These are phyloP conservation scores for Alcis repandata DNA, from an alignment of 2,888 invertebrate genomes.

Conservation along the genomic window DNA sequence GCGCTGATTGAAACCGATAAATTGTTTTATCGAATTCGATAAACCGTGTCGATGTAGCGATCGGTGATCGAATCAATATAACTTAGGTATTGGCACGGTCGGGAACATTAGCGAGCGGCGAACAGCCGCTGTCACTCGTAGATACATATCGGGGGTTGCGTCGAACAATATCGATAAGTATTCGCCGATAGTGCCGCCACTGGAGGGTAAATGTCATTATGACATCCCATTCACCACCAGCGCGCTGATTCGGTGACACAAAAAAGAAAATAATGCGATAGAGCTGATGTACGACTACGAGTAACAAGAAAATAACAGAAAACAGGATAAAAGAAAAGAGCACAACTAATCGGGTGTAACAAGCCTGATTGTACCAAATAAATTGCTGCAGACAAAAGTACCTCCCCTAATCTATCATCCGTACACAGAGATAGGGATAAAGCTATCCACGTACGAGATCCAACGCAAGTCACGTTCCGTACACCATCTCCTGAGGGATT, in stretches of 20 bases:
- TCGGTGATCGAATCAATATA: slow-evolving; percentile 34
- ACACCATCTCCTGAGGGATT: slow-evolving; percentile 56
- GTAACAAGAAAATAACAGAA: slow-evolving; percentile 5
- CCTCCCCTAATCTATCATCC: slow-evolving; percentile 41
- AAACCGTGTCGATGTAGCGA: slow-evolving; percentile 35
- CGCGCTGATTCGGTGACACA: slow-evolving; percentile 14
- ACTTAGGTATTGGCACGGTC: slow-evolving; percentile 36
- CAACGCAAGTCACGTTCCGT: slow-evolving; percentile 52
- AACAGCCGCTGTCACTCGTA: slow-evolving; percentile 51
- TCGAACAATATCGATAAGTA: slow-evolving; percentile 54
- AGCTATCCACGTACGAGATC: slow-evolving; percentile 43
- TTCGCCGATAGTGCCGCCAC: slow-evolving; percentile 48
- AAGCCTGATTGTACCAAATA: slow-evolving; percentile 18
- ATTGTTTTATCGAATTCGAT: slow-evolving; percentile 38
- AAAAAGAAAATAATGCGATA: slow-evolving; percentile 1
- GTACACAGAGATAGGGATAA: slow-evolving; percentile 41
- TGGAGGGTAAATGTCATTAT: slow-evolving; percentile 43
- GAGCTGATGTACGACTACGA: background rate
- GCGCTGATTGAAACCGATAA: slow-evolving; percentile 42
- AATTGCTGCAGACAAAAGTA: slow-evolving; percentile 22
- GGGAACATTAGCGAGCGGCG: slow-evolving; percentile 47
- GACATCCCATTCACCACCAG: slow-evolving; percentile 3
- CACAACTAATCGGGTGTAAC: slow-evolving; percentile 21
- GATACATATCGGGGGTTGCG: slow-evolving; percentile 52
- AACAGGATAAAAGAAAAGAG: slow-evolving; percentile 3